Evolutionary conservation across 1,140 invertebrate species (phyloP).

Genomic region (Holcopasites calliopsidis): DNA sequence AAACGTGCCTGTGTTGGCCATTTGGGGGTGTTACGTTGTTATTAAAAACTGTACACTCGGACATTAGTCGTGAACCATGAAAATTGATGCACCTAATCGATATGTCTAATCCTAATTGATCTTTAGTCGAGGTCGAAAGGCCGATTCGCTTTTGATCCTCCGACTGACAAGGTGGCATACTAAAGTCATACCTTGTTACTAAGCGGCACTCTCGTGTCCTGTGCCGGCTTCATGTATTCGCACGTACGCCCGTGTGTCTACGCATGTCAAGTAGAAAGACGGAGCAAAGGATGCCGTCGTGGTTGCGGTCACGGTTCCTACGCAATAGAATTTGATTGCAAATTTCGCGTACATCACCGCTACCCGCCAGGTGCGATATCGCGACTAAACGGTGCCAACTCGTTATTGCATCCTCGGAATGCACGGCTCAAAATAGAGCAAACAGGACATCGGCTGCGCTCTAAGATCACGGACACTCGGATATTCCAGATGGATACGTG

Average conservation of each 20-base stretch:
- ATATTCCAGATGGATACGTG: not conserved
- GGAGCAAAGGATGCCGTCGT: slow-evolving; percentile 2
- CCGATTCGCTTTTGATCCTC: not conserved
- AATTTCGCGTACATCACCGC: slow-evolving; percentile 3
- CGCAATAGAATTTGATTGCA: slow-evolving; percentile 46
- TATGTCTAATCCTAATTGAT: too few relatives aligned
- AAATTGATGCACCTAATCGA: too few relatives aligned
- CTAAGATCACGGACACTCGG: not conserved
- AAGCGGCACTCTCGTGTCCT: too few relatives aligned
- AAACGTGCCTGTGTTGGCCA: not conserved
- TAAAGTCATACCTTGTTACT: not conserved
- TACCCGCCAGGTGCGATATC: slow-evolving; percentile 24
- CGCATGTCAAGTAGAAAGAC: slow-evolving; percentile 5
- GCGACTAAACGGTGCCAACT: not conserved
- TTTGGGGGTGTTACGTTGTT: not conserved
- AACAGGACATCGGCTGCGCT: not conserved
- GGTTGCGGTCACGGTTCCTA: not conserved
- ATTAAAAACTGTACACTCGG: not conserved
- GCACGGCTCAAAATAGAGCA: not conserved
- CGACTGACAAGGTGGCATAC: not conserved
- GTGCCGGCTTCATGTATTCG: too few relatives aligned
- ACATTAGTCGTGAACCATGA: too few relatives aligned
- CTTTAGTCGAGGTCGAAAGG: too few relatives aligned
- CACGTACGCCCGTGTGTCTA: not conserved
- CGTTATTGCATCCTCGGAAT: slow-evolving; percentile 1